Conservation (phyloP, 2,113 vertebrate genomes). For the Catharus fuscescens region DNA sequence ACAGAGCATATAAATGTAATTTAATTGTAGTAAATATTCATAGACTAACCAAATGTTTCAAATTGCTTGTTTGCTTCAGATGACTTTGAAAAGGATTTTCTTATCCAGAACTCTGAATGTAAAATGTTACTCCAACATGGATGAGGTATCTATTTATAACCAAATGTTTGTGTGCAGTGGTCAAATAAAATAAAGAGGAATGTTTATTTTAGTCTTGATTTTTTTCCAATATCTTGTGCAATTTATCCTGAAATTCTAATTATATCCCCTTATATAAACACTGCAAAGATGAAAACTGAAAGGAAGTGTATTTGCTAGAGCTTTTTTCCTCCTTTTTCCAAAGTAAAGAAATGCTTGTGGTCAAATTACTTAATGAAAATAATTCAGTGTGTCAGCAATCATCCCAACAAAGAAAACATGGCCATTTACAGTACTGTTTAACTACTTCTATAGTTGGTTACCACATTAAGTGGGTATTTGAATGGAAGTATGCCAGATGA, state of each 20-base stretch:
- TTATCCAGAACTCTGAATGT: constrained; percentile 12
- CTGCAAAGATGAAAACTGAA: constrained; percentile 6
- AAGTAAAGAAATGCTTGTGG: constrained; percentile 14
- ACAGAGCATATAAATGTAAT: constrained; percentile 20
- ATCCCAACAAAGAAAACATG: constrained; percentile 43
- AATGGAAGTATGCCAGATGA: background rate
- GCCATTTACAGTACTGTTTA: constrained; percentile 59
- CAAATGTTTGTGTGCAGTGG: background rate
- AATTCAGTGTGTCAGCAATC: background rate
- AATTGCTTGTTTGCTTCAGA: background rate
- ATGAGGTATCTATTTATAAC: constrained; percentile 27
- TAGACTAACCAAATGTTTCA: constrained; percentile 32
- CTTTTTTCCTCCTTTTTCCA: constrained; percentile 13
- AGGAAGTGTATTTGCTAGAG: background rate
- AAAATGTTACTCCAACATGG: background rate
- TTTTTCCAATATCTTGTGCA: constrained; percentile 37
- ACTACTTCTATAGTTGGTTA: constrained; percentile 33
- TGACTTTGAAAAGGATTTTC: background rate
- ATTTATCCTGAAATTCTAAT: constrained; percentile 48
- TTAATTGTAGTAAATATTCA: constrained; percentile 4
- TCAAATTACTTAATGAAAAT: constrained; percentile 54
- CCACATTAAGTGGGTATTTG: constrained; percentile 19
- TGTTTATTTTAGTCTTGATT: constrained; percentile 41
- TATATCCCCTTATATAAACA: background rate
- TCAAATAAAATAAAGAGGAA: constrained; percentile 15